Conservation (phyloP, 2,888 invertebrate species). For the Ptychoptera contaminata region DNA sequence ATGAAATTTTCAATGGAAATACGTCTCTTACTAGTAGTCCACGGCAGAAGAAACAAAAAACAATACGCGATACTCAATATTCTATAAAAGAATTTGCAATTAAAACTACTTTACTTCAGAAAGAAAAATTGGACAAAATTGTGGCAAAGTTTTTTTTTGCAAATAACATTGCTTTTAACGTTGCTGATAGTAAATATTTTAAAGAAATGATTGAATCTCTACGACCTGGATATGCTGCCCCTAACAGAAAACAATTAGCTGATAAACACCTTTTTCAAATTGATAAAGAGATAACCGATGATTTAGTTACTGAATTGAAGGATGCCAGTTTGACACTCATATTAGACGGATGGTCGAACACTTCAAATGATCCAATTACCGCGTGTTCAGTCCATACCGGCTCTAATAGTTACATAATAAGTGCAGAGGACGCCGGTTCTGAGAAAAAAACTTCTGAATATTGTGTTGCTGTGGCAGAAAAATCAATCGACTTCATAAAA, state of each 20-base stretch:
- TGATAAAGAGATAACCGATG: constrained; percentile 1
- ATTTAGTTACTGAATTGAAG: constrained; percentile 1
- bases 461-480: background rate
- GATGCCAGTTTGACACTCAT: background rate
- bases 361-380: background rate
- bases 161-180: constrained; percentile 2
- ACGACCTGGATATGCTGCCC: background rate
- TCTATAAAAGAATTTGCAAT: too few relatives aligned
- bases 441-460: background rate
- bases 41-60: too few relatives aligned
- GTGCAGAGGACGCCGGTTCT: background rate
- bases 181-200: background rate
- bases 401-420: background rate
- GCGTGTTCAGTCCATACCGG: background rate
- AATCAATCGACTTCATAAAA: background rate
- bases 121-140: too few relatives aligned
- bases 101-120: too few relatives aligned
- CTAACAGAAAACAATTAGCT: constrained; percentile 2
- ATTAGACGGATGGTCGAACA: constrained; percentile 2
- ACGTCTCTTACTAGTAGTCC: too few relatives aligned
- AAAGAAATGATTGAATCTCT: constrained; percentile 1
- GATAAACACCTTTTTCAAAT: constrained; percentile 1
- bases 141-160: background rate
- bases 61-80: too few relatives aligned
- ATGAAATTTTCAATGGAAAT: too few relatives aligned